phyloP scores from a whole-genome alignment of 2,888 invertebrate genomes.

The Ormyrus rosae region DNA sequence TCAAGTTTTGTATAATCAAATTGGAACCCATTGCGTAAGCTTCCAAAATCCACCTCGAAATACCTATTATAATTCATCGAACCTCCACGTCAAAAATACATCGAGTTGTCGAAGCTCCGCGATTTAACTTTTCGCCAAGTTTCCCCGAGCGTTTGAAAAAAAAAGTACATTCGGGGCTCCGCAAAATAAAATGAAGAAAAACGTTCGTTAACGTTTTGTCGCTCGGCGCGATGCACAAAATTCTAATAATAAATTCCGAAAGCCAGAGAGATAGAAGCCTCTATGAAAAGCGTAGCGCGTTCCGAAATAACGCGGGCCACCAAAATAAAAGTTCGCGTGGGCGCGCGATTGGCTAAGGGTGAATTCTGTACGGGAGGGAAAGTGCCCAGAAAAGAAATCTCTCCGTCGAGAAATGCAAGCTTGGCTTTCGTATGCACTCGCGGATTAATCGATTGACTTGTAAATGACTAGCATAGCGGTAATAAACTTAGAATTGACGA shows the following conservation, averaged over 20 bases:
- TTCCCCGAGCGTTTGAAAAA: too few species aligned
- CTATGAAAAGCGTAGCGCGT: not conserved
- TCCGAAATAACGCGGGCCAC: slow-evolving; percentile 19
- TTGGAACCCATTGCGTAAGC: slow-evolving; percentile 13
- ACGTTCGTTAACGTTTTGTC: not conserved
- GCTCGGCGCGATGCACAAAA: slow-evolving; percentile 22
- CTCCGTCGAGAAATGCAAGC: slow-evolving; percentile 18
- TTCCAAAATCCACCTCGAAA: slow-evolving; percentile 10
- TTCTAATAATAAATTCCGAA: slow-evolving; percentile 37
- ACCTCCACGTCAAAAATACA: slow-evolving; percentile 2
- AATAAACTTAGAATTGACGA: not conserved
- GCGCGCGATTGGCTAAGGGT: not conserved
- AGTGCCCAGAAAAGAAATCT: not conserved
- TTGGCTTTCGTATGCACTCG: not conserved
- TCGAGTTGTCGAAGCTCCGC: not conserved
- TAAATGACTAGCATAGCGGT: too few species aligned
- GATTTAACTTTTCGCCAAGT: not conserved
- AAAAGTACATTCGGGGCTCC: not conserved
- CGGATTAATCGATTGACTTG: too few species aligned
- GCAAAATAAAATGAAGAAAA: slow-evolving; percentile 1
- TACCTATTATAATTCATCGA: not conserved
- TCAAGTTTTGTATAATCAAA: slow-evolving; percentile 11
- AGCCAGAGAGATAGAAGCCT: slow-evolving; percentile 11
- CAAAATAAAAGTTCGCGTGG: slow-evolving; percentile 22
- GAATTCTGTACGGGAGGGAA: not conserved